Base-by-base conservation (phyloP, 2,797 vertebrate species). In the Aulostomus chinensis region DNA sequence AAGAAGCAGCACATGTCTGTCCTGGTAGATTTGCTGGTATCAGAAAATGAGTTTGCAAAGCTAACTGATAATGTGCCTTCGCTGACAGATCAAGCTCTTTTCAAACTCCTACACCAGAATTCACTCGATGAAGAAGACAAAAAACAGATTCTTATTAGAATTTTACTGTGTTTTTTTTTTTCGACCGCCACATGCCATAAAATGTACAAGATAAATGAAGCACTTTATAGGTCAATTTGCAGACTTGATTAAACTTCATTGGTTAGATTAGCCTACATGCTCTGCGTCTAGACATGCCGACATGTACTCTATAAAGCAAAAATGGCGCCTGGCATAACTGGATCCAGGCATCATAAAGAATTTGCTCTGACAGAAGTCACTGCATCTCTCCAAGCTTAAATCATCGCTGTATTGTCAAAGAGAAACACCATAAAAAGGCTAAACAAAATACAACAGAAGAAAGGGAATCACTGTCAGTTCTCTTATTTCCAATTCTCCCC, bases 231-330 rank as follows among this genome's bases (percentile, higher is more conserved):
- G 64, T 72, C 69, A 75, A 66, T 85, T 77, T 73, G 58, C 61
- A 41, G 66, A 55, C 58, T 73, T 85, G 71, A 85, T 87, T 83
- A 76, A 81, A 81, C 41, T 37, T 49, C 47, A 39, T 67, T 56
- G 76, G 73, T 80, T 68, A 68, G 60, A 76, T 83, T 78, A 71
- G 41, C 49, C 50, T 26, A 59, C 67, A 56, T 21, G 26, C 66
- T 61, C 52, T 54, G 59, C 11, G 79, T 88, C 88, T 88, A 86
- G 85, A 89, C 84, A 5, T 60, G 63, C 69, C 60, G 30, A 62
- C 43, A 37, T 18, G 35, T 46, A 26, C 42, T 59, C 61, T 33
- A 64, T 60, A 67, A 81, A 77, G 49, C 37, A 57, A n/a, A 66
- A 61, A 82, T 40, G 72, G 42, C 35, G 71, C 76, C 66, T 66